These are phyloP conservation scores for Calameuta idolon DNA, from an alignment of 2,888 invertebrate genomes.

Conservation along the genomic window DNA sequence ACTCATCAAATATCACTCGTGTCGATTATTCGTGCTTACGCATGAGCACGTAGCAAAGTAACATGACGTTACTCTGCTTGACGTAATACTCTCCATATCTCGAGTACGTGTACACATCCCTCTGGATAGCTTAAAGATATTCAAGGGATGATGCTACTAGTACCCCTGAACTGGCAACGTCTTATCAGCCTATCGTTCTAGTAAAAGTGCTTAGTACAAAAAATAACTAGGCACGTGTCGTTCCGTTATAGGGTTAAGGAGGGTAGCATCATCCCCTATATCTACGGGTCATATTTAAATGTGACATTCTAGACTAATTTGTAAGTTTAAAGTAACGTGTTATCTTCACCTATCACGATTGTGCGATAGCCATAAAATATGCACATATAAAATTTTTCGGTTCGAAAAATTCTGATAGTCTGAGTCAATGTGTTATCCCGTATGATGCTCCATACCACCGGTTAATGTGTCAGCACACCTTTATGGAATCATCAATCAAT, in stretches of 20 bases:
- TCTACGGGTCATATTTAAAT: not conserved
- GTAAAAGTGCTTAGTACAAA: not conserved
- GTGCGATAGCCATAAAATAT: not conserved
- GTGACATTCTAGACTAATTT: not conserved
- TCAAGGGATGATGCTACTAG: not conserved
- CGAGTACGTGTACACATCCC: not conserved
- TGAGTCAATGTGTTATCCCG: not conserved
- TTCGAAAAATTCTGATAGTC: not conserved
- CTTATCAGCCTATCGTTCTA: not conserved
- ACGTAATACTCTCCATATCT: not conserved
- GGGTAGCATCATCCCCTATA: not conserved
- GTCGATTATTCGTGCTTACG: not conserved
- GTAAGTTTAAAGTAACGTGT: not conserved
- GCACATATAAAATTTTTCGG: not conserved
- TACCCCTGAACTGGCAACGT: not conserved
- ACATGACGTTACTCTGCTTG: not conserved
- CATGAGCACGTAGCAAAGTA: not conserved
- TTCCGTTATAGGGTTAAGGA: not conserved
- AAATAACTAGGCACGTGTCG: not conserved
- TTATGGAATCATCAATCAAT: slow-evolving; percentile 33
- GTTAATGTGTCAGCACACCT: slow-evolving; percentile 22
- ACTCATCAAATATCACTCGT: not conserved
- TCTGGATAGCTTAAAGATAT: not conserved
- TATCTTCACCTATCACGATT: not conserved
- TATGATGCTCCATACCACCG: not conserved